Percentiles rank a stretch among this genome's conserved stretches.
phyloP scores from a whole-genome alignment of 2,113 vertebrate genomes.

The Lipotes vexillifer region DNA sequence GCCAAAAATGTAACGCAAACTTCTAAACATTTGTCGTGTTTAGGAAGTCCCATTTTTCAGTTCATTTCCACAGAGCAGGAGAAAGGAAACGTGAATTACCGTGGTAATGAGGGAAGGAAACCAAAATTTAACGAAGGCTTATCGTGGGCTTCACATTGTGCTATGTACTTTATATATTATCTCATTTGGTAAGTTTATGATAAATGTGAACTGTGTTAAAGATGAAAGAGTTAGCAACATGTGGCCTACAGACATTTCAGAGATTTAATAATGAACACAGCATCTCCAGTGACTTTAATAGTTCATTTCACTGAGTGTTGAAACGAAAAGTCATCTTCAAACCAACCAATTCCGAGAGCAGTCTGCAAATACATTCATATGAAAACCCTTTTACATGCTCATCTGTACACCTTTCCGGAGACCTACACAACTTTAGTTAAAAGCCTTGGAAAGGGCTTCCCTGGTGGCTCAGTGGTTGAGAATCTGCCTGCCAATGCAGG shows the following conservation, averaged over 20 bases:
- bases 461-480: too few relatives aligned
- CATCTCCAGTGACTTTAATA: background rate
- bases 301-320: background rate
- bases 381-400: background rate
- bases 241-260: background rate
- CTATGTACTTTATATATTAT: background rate
- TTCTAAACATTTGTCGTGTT: constrained; percentile 55
- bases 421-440: background rate
- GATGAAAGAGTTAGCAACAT: background rate
- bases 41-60: constrained; percentile 41
- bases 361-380: background rate
- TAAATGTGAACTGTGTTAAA: background rate
- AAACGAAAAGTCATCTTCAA: background rate
- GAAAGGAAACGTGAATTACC: background rate
- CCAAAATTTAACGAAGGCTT: background rate
- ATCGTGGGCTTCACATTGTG: background rate
- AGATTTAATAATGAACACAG: background rate
- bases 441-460: background rate
- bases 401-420: background rate
- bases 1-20: constrained; percentile 41
- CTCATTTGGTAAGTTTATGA: background rate
- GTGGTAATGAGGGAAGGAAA: background rate
- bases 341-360: background rate
- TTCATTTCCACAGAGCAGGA: constrained; percentile 17
- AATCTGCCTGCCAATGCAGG: too few relatives aligned